These are phyloP conservation scores for Trichogramma pretiosum DNA, from an alignment of 1,140 invertebrate species.

Conservation along the genomic window DNA sequence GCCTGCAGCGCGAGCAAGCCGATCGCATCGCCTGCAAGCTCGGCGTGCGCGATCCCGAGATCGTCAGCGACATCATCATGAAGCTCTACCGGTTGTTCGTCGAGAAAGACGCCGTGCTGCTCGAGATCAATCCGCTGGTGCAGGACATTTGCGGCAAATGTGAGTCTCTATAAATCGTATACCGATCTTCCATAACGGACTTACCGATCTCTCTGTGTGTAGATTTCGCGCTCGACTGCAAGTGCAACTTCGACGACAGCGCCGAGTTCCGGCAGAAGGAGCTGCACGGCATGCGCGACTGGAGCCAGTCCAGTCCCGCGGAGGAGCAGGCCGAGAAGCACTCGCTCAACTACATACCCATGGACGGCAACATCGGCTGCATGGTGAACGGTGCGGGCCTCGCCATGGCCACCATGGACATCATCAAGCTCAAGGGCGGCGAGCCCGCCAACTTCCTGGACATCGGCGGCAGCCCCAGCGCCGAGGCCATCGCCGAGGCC, in stretches of 20 bases:
- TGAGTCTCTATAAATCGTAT: slow-evolving; percentile 45
- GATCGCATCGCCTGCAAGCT: slow-evolving; percentile 66
- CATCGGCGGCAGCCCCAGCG: slow-evolving; percentile 89
- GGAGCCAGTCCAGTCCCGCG: slow-evolving; percentile 83
- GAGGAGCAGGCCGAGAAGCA: slow-evolving; percentile 66
- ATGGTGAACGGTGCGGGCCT: slow-evolving; percentile 93
- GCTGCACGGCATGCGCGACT: slow-evolving; percentile 78
- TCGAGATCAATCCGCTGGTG: slow-evolving; percentile 95
- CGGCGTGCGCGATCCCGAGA: slow-evolving; percentile 64
- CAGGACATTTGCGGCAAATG: slow-evolving; percentile 80
- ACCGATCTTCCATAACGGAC: neutral
- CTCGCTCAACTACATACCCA: slow-evolving; percentile 88
- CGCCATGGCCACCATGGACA: slow-evolving; percentile 98
- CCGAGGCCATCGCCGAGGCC: slow-evolving; percentile 83
- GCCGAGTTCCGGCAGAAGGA: slow-evolving; percentile 90
- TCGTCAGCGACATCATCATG: slow-evolving; percentile 71
- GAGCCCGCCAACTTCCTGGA: slow-evolving; percentile 95
- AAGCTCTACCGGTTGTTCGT: slow-evolving; percentile 85
- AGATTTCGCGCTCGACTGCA: slow-evolving; percentile 92
- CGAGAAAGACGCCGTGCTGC: slow-evolving; percentile 81
- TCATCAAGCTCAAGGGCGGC: slow-evolving; percentile 88
- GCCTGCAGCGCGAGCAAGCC: slow-evolving; percentile 71
- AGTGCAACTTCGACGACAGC: slow-evolving; percentile 92
- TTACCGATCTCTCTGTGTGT: slow-evolving; percentile 5
- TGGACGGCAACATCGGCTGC: slow-evolving; percentile 81